phyloP scores from a whole-genome alignment of 2,797 vertebrate species.

The Hirundo rustica region DNA sequence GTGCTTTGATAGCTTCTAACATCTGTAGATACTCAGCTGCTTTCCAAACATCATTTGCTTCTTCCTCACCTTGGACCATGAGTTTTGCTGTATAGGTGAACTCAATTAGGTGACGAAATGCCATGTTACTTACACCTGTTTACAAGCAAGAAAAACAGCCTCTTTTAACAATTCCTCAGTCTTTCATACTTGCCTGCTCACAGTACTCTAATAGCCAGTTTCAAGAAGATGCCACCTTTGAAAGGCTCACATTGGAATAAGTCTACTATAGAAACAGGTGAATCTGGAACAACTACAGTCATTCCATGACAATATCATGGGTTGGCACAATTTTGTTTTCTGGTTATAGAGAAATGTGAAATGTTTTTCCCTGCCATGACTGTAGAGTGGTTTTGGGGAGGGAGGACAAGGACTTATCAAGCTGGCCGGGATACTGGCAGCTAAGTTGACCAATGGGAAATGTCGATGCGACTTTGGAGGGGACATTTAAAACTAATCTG shows the following conservation, averaged over 20 bases:
- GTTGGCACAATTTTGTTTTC: no score
- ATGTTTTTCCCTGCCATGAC: no score
- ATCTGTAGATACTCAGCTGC: conserved; percentile 97
- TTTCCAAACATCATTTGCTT: conserved; percentile 93
- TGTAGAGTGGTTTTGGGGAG: no score
- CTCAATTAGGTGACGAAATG: conserved; percentile 94
- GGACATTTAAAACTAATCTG: no score
- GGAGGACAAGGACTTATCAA: no score
- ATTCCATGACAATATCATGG: not conserved
- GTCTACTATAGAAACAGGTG: not conserved
- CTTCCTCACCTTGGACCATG: conserved; percentile 87
- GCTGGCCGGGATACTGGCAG: no score
- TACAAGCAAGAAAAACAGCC: not conserved
- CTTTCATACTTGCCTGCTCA: not conserved
- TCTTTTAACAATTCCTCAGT: conserved; percentile 2
- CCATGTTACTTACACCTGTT: conserved; percentile 92
- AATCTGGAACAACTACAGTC: not conserved
- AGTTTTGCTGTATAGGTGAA: conserved; percentile 95
- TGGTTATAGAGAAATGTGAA: no score
- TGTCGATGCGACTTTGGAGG: no score
- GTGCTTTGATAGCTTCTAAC: conserved; percentile 96
- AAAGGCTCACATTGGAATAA: not conserved
- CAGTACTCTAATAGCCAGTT: not conserved
- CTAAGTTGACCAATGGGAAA: no score
- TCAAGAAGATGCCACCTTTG: not conserved